Percentiles rank a stretch among this genome's conserved stretches.
phyloP scores from a whole-genome alignment of 2,888 invertebrate species.

The Leptarthrus brevirostris region DNA sequence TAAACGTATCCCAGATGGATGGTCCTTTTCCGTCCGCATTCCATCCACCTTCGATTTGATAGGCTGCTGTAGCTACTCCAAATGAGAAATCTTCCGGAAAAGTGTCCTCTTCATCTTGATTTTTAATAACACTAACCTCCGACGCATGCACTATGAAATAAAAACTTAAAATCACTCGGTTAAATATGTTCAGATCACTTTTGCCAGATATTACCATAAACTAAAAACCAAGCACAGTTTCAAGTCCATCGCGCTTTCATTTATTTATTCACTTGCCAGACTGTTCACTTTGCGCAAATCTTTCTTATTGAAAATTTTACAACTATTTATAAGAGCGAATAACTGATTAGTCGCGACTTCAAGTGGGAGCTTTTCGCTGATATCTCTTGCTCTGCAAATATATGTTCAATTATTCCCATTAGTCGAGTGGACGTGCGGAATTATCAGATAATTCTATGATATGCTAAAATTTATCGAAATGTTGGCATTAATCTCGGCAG shows the following conservation, averaged over 20 bases:
- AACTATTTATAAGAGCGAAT: too few species aligned
- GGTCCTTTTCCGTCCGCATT: constrained; percentile 67
- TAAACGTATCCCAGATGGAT: constrained; percentile 69
- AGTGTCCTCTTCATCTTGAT: constrained; percentile 53
- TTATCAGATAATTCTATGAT: too few species aligned
- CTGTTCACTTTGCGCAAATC: too few species aligned
- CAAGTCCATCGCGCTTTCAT: neutral
- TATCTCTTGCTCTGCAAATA: too few species aligned
- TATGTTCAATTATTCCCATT: too few species aligned
- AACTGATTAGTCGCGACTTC: too few species aligned
- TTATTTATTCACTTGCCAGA: neutral
- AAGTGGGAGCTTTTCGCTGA: too few species aligned
- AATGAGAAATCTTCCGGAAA: constrained; percentile 59
- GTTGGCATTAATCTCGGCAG: too few species aligned
- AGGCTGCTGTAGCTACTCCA: constrained; percentile 60
- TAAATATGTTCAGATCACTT: neutral
- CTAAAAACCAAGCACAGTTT: neutral
- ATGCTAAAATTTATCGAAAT: neutral
- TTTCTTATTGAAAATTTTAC: too few species aligned
- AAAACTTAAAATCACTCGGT: neutral
- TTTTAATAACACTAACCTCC: constrained; percentile 7
- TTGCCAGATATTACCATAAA: constrained; percentile 6
- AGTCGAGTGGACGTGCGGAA: too few species aligned
- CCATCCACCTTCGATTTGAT: constrained; percentile 61
- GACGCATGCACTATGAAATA: neutral